These are phyloP conservation scores for Takifugu rubripes DNA, from an alignment of 2,797 vertebrate genomes.

Conservation along the genomic window DNA sequence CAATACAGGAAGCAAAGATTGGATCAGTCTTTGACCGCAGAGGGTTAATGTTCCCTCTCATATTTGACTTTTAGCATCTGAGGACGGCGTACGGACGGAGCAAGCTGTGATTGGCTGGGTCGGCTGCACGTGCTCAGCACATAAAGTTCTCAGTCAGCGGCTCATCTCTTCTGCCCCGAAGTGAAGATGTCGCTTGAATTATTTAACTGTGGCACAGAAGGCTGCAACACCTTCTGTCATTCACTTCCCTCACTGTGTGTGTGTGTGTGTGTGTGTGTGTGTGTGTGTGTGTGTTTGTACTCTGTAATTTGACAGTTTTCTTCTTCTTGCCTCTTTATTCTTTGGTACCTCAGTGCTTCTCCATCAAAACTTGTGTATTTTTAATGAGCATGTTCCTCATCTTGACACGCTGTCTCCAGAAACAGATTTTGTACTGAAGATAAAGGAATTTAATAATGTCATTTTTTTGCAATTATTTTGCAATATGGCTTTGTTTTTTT, in stretches of 20 bases:
- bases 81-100: not conserved
- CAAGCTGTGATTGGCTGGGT: conserved; percentile 18
- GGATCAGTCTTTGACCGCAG: not conserved
- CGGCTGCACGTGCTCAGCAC: conserved; percentile 21
- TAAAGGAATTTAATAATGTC: no score
- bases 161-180: conserved; percentile 31
- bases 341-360: not conserved
- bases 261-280: not conserved
- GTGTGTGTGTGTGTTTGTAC: no score
- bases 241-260: conserved; percentile 5
- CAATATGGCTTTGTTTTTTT: no score
- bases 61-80: conserved; percentile 14
- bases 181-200: conserved; percentile 44
- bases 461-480: no score
- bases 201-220: conserved; percentile 43
- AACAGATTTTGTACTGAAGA: no score
- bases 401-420: no score
- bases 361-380: not conserved
- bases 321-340: conserved; percentile 9
- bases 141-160: conserved; percentile 26
- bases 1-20: no score
- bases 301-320: conserved; percentile 39
- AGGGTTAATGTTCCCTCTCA: conserved; percentile 9
- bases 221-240: conserved; percentile 26
- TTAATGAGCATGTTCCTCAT: no score